Conservation (phyloP, 1,140 invertebrate genomes). For the Philaenus spumarius region DNA sequence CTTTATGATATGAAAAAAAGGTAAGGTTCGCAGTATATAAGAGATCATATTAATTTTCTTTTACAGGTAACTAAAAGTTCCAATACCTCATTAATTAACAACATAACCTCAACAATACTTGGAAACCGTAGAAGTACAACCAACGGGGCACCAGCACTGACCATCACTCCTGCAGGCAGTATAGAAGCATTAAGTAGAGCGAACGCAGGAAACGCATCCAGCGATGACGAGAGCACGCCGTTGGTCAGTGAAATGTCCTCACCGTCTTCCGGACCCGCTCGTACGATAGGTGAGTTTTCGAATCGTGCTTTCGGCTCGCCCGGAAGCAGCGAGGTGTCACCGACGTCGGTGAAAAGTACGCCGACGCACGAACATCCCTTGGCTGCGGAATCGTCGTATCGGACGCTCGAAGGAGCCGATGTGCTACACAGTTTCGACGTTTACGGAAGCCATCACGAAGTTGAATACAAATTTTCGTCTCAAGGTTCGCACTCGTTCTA, state of each 20-base stretch:
- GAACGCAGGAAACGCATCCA: slow-evolving; percentile 21
- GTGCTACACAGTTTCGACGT: neutral
- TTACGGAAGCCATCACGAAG: neutral
- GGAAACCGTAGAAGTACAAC: neutral
- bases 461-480: neutral
- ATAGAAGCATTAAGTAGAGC: slow-evolving; percentile 6
- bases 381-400: neutral
- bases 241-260: slow-evolving; percentile 47
- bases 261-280: slow-evolving; percentile 24
- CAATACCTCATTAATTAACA: neutral
- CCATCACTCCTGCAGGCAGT: slow-evolving; percentile 17
- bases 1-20: too few species aligned
- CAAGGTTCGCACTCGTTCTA: neutral
- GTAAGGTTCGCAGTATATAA: too few species aligned
- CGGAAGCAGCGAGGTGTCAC: too few species aligned
- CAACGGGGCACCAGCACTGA: slow-evolving; percentile 6
- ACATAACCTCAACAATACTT: neutral
- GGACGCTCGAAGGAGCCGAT: neutral
- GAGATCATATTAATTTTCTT: too few species aligned
- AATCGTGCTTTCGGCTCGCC: too few species aligned
- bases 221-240: slow-evolving; percentile 56
- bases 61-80: neutral
- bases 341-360: too few species aligned
- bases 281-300: too few species aligned
- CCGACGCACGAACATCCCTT: neutral